Percentiles rank a stretch among this genome's conserved stretches.
These are phyloP conservation scores for Lithophane socia DNA, from an alignment of 2,888 invertebrate genomes.

Conservation along the genomic window DNA sequence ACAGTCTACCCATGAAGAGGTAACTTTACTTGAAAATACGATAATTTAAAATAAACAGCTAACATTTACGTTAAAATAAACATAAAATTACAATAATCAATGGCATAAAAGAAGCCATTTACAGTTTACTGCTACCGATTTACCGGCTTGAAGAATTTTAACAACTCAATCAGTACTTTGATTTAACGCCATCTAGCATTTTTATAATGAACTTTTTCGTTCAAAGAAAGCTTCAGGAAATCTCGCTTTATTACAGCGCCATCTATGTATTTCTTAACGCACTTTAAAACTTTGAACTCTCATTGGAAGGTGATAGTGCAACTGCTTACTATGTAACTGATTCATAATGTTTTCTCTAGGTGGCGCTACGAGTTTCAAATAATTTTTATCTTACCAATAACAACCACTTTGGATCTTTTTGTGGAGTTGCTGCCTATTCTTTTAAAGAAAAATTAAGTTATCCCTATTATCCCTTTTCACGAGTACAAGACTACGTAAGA, in stretches of 20 bases:
- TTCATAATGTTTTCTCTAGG: background rate
- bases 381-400: background rate
- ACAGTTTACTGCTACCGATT: background rate
- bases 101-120: conserved; percentile 21
- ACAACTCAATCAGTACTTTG: background rate
- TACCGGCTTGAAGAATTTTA: background rate
- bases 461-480: background rate
- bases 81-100: conserved; percentile 16
- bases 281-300: background rate
- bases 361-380: conserved; percentile 14
- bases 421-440: no score
- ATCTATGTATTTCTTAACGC: background rate
- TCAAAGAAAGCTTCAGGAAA: fast-evolving
- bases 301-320: fast-evolving
- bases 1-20: no score
- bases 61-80: background rate
- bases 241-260: background rate
- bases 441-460: background rate
- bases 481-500: no score
- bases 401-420: no score
- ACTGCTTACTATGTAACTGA: background rate
- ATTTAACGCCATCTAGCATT: conserved; percentile 34
- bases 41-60: background rate
- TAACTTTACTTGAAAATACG: background rate
- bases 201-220: background rate